Conservation (phyloP, 2,797 vertebrate genomes). For the Momotus momota region DNA sequence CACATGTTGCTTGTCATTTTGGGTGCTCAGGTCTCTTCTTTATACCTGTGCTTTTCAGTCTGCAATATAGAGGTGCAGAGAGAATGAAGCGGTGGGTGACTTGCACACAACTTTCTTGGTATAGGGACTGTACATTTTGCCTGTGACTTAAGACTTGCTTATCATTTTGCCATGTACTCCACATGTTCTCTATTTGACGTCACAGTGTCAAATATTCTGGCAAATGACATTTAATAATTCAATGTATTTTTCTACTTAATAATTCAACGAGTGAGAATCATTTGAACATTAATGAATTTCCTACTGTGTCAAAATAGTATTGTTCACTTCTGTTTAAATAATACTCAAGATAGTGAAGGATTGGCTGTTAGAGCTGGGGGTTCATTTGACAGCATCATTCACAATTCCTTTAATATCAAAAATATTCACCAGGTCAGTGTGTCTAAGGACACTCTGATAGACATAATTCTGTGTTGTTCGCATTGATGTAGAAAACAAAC, state of each 20-base stretch:
- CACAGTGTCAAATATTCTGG: background rate
- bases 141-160: rapidly evolving
- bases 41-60: background rate
- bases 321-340: background rate
- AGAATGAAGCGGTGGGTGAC: background rate
- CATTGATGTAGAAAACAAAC: background rate
- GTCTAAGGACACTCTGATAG: background rate
- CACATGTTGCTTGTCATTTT: rapidly evolving
- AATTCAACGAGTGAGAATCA: background rate
- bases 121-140: background rate
- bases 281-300: background rate
- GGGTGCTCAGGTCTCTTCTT: background rate
- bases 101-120: background rate
- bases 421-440: background rate
- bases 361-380: background rate
- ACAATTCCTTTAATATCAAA: background rate
- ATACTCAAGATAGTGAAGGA: background rate
- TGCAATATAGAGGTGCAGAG: background rate
- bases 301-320: background rate
- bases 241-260: background rate
- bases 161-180: background rate
- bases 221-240: background rate
- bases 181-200: background rate
- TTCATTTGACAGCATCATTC: background rate
- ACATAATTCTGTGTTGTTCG: background rate